Evolutionary conservation across 2,888 invertebrate species (phyloP), one percentile per base, ranked within the genome.

Genomic region (Idaea biselata): DNA sequence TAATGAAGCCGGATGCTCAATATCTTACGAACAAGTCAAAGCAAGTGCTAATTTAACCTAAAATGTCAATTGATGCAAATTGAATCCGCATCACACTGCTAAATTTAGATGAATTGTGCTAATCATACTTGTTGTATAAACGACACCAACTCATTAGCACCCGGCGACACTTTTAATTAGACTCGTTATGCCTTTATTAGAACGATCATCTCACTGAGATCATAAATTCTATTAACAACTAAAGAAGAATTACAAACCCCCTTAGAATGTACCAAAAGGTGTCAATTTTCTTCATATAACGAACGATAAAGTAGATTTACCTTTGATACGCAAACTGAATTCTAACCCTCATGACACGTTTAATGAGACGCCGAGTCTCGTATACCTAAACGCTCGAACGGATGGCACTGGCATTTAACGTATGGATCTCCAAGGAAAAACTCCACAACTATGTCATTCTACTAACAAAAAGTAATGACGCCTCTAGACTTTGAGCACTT

Each of bases 21-120:
- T 74, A 14, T 8, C 14, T 61, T 64, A 61, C 65, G 70, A 68
- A 60, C 64, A 57, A 56, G 44, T 14, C 7, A 14, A 62, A 63
- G 66, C 60, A 60, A 68, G 66, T 65, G 60, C 68, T 74, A 75
- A 76, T 73, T 73, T 68, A 68, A 69, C n/a, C n/a, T 14, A 62
- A 61, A 64, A 69, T 65, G 66, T 62, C 55, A 18, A 18, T 63
- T 69, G 68, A 76, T 75, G 79, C 73, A 68, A 78, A 79, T 80
- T 73, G 64, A 73, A 78, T 77, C 70, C 66, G 60, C 73, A 62
- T 63, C 57, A 25, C 65, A 63, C 62, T 65, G 67, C 71, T 73
- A 76, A 69, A 70, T 70, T 76, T 74, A 75, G 73, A 61, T 61
- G 63, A 64, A 66, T 63, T 60, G 60, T 62, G 73, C 58, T 72